Conservation (phyloP, 2,113 vertebrate species). For the Catharus minimus region DNA sequence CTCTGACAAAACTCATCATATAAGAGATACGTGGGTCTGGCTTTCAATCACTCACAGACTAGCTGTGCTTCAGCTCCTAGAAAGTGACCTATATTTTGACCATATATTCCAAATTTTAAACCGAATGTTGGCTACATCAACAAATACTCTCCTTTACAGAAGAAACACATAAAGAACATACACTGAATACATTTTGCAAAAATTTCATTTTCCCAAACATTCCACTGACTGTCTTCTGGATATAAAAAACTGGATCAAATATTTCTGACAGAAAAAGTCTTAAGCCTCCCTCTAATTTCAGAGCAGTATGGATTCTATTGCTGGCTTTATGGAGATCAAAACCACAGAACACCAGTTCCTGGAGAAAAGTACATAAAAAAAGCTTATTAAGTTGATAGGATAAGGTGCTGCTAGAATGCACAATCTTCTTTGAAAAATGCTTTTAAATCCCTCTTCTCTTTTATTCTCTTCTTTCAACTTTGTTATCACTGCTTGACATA, state of each 20-base stretch:
- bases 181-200: accelerated
- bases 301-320: neutral
- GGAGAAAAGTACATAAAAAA: neutral
- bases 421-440: neutral
- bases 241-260: neutral
- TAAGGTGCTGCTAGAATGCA: neutral
- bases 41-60: neutral
- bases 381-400: neutral
- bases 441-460: neutral
- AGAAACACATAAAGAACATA: neutral
- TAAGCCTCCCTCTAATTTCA: neutral
- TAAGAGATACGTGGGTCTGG: neutral
- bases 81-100: neutral
- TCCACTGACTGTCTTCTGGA: neutral
- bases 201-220: neutral
- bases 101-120: neutral
- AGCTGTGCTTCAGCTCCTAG: neutral
- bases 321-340: neutral
- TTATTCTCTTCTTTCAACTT: neutral
- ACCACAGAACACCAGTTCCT: neutral
- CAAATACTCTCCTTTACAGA: neutral
- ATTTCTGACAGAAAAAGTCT: neutral
- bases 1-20: neutral
- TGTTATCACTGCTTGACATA: neutral
- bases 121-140: neutral